Evolutionary conservation across 1,140 invertebrate species (phyloP), one percentile per base, ranked within the genome.

Genomic region (Branchinecta lindahli): DNA sequence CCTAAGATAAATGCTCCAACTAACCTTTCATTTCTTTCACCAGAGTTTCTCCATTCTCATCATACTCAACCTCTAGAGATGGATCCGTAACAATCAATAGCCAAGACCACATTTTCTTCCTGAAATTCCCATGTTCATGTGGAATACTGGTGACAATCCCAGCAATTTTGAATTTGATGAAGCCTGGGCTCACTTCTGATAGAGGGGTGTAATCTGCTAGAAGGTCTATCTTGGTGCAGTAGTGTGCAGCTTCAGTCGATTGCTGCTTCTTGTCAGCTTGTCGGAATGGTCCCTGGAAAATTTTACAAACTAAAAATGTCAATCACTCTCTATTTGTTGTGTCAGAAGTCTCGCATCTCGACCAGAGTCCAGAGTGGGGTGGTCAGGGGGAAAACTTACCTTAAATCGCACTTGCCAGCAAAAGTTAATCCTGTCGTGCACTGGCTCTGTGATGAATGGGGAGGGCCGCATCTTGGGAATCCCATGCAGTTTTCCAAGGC

Each of bases 91-190:
- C 18, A 61, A 61, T 61, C 12, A 61, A 12, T 15, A 61, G 52
- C 18, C 52, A 20, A 61, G 52, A 61, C 52, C 52, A 61, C 12
- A 20, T 20, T 61, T 61, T 61, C 52, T 61, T 61, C 33, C 33
- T 33, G 18, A 61, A 61, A 15, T 61, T 20, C 12, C 52, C 18
- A 12, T 61, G 52, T 20, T 61, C 52, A 61, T 20, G 52, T 3
- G 52, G 52, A 20, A 61, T 20, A 61, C 52, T 15, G 12, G 52
- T 61, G 12, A 61, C 52, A 61, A 61, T 61, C 2, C 52, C 52
- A 61, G 52, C 52, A 61, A 61, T 61, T 61, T 61, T 61, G 18
- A 61, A 12, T 61, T 61, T 61, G 12, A 61, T 61, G 18, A 61
- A 61, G 12, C 52, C 52, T 15, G 52, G 52, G 2, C 12, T 20